These are phyloP conservation scores for Terrapene triunguis DNA, from an alignment of 2,113 vertebrate genomes.

Conservation along the genomic window DNA sequence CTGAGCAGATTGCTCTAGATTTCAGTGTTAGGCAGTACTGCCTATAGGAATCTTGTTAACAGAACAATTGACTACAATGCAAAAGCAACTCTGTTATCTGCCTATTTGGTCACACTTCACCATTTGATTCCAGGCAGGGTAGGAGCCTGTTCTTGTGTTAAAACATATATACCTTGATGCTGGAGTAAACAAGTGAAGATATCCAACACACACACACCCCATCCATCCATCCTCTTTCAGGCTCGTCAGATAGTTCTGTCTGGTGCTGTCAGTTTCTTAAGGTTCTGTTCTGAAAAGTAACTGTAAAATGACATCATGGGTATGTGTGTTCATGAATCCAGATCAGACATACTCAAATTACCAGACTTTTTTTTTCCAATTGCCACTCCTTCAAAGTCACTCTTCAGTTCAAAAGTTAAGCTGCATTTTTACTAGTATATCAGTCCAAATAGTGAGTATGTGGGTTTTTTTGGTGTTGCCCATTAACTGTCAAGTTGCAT, in stretches of 20 bases:
- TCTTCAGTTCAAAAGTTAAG: neutral
- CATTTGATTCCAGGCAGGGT: slow-evolving; percentile 9
- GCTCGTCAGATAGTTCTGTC: slow-evolving; percentile 17
- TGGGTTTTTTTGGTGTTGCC: neutral
- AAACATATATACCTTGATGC: slow-evolving; percentile 7
- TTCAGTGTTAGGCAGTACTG: neutral
- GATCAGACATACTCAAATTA: neutral
- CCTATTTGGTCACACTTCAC: neutral
- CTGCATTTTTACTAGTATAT: neutral
- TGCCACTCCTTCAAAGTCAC: neutral
- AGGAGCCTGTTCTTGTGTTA: slow-evolving; percentile 9
- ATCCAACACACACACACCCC: neutral
- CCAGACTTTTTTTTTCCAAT: neutral
- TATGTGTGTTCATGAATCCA: neutral
- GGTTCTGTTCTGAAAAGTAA: neutral
- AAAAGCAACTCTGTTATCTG: neutral
- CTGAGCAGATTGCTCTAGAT: neutral
- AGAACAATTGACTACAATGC: neutral
- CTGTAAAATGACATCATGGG: neutral
- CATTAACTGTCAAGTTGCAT: neutral
- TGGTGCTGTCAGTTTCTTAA: neutral
- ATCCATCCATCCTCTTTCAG: slow-evolving; percentile 40
- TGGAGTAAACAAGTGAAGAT: slow-evolving; percentile 29
- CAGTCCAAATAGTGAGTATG: neutral
- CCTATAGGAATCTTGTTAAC: slow-evolving; percentile 13